Base-by-base conservation (phyloP, 2,888 invertebrate species). In the Notodonta dromedarius region DNA sequence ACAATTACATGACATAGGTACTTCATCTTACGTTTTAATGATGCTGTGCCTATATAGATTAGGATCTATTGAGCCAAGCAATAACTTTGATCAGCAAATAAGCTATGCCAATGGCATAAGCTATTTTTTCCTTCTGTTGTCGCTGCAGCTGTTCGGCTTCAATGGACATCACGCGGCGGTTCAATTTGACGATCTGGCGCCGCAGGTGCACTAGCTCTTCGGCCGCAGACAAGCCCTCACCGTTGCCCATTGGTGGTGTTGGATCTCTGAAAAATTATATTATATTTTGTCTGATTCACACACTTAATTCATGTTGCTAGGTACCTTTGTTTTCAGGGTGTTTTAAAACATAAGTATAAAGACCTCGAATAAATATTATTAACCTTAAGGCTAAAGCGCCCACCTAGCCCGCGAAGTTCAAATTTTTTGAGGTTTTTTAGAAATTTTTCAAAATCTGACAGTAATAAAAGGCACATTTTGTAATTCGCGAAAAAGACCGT, bases 41-140 rank as follows among this genome's bases (percentile, higher is more conserved):
- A 78, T 69, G 69, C 78, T 75, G 77, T 71, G 76, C 71, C 74
- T 77, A 74, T 69, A 61, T 72, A 64, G 68, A 76, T 90, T 93
- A 93, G 77, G 92, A 90, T 79, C 93, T 87, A 82, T 93, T 93
- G 62, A 98, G 94, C 98, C 98, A 98, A 77, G 97, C 94, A 73
- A 98, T 95, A 58, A 97, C 95, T 94, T 98, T 98, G 74, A 98
- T 94, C 73, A 98, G 92, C 86, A 98, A 95, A 88, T 98, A 98
- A 42, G 97, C 96, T 76, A 98, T 94, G 40, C 98, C 97, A 75
- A 97, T 90, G 63, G 97, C 97, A 83, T 97, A 97, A 56, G 98
- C 94, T 77, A 98, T 95, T 83, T 98, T 96, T 82, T 98, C 98
- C 73, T 97, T 96, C 83, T 98, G 97, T 78, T 97, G 95, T 63